Percentiles rank a stretch among this genome's conserved stretches.
Conservation (phyloP, 2,797 vertebrate genomes). For the Psittacula derbiana region DNA sequence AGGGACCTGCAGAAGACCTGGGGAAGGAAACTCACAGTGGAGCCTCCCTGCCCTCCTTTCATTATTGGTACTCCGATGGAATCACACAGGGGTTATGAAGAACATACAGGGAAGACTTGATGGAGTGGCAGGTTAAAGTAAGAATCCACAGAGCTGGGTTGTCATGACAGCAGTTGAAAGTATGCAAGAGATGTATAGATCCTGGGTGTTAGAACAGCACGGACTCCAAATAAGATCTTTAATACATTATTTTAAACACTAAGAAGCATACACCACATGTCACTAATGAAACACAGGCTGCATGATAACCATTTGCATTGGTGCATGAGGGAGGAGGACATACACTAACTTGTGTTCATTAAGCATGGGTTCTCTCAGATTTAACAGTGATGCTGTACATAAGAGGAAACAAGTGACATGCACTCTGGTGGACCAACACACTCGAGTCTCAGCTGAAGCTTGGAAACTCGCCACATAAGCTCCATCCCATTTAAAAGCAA, state of each 20-base stretch:
- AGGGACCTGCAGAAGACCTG: constrained; percentile 18
- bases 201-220: constrained; percentile 28
- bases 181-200: constrained; percentile 61
- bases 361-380: not conserved
- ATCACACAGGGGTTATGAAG: constrained; percentile 48
- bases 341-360: not conserved
- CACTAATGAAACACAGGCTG: not conserved
- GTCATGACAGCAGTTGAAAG: constrained; percentile 67
- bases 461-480: not conserved
- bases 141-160: constrained; percentile 62
- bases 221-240: constrained; percentile 36
- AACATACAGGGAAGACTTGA: constrained; percentile 53
- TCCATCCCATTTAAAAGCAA: not conserved
- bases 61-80: constrained; percentile 46
- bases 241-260: constrained; percentile 27
- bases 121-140: constrained; percentile 64
- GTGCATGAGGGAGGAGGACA: not conserved
- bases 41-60: constrained; percentile 65
- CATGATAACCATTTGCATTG: not conserved
- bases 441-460: not conserved
- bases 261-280: not conserved
- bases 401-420: not conserved
- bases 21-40: constrained; percentile 58
- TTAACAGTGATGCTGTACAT: not conserved
- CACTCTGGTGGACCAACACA: not conserved